Base-by-base conservation (phyloP, 2,888 invertebrate species). In the Plusia festucae region DNA sequence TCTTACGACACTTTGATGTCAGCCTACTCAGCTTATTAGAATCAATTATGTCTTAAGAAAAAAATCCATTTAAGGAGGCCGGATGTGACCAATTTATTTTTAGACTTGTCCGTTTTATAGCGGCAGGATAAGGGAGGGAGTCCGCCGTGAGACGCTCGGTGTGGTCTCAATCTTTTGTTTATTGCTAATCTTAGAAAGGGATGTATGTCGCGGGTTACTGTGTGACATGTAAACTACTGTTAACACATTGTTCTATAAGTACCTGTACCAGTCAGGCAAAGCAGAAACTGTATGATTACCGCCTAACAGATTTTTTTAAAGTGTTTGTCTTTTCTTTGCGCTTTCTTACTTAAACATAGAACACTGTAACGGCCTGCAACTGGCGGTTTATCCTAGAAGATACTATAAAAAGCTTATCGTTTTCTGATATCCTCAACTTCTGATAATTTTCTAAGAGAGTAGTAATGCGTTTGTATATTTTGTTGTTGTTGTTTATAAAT, bases 1-100 rank as follows among this genome's bases (percentile, higher is more conserved):
- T 56, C 60, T 49, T 49, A 53, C 30, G 40, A 32, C 2, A 46
- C 46, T 40, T 18, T 67, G 60, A 58, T 52, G 52, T 27, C 59
- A 40, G 56, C 67, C 68, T 70, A 73, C 62, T 53, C 63, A 64
- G 56, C 69, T 76, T 76, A 80, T 79, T 76, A 72, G 76, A 69
- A 69, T 62, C 72, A 81, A 81, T 81, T 81, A 80, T 58, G 54
- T 70, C 65, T 70, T 75, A 76, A 76, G 69, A 70, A 78, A 79
- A 77, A 80, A 40, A 66, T 68, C 60, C 66, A 20, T 68, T 53
- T 68, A 52, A 81, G 78, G 73, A 74, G 81, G 78, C 84, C 84
- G 87, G 86, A 87, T 85, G 87, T 84, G 82, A 80, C 73, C 70
- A 80, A 77, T 81, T 82, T 87, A 87, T 81, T 81, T 82, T 80